phyloP scores from a whole-genome alignment of 2,113 vertebrate genomes.

The Nibea albiflora region DNA sequence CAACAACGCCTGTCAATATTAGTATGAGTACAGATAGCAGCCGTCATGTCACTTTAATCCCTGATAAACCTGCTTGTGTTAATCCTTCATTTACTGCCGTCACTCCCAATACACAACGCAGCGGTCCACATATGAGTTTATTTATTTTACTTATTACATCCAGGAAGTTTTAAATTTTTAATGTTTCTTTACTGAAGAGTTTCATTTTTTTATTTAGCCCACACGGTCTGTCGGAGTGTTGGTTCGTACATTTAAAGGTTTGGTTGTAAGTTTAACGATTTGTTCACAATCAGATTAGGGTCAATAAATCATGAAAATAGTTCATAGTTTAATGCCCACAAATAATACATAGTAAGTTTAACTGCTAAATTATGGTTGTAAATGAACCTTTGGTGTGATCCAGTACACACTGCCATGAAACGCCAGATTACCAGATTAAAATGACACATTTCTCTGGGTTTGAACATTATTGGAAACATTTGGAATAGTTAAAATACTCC shows the following conservation, averaged over 20 bases:
- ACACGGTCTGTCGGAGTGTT: not conserved
- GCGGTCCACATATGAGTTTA: not conserved
- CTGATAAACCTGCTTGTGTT: slow-evolving; percentile 71
- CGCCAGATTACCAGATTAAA: too few relatives aligned
- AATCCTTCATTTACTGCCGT: slow-evolving; percentile 69
- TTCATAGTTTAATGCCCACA: not conserved
- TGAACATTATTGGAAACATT: too few relatives aligned
- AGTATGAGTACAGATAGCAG: slow-evolving; percentile 66
- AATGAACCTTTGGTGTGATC: not conserved
- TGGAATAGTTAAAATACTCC: too few relatives aligned
- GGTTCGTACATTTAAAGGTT: too few relatives aligned
- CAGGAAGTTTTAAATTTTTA: slow-evolving; percentile 39
- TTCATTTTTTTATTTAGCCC: not conserved
- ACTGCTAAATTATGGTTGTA: not conserved
- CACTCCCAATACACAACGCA: slow-evolving; percentile 8
- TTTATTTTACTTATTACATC: slow-evolving; percentile 44
- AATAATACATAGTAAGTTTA: too few relatives aligned
- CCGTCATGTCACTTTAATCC: slow-evolving; percentile 72
- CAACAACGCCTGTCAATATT: slow-evolving; percentile 69
- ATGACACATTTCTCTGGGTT: too few relatives aligned
- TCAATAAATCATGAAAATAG: not conserved
- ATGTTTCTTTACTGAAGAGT: not conserved
- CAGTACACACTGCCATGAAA: not conserved
- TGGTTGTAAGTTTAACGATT: not conserved
- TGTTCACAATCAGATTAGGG: not conserved